Conservation (phyloP, 2,113 vertebrate species). For the Equus quagga region DNA sequence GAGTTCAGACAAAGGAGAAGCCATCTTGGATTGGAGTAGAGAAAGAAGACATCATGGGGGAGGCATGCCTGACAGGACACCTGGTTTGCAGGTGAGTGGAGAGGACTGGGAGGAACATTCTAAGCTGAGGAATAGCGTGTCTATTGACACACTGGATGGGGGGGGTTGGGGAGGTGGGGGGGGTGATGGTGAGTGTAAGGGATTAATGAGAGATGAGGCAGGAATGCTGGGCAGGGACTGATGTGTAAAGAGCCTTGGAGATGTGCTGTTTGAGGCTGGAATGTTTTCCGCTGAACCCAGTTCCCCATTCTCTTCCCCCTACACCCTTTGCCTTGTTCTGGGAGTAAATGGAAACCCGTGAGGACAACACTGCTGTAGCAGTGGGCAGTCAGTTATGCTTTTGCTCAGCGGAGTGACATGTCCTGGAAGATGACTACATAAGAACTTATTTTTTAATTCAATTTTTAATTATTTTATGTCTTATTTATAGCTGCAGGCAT, state of each 20-base stretch:
- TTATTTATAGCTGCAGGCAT: background rate
- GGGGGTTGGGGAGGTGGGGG: fast-evolving
- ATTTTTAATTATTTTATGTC: background rate
- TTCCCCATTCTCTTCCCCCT: too few relatives aligned
- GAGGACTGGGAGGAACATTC: background rate
- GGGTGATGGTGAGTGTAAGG: background rate
- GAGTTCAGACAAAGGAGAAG: background rate
- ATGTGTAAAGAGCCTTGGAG: background rate
- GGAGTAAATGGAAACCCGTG: background rate
- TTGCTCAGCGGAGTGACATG: background rate
- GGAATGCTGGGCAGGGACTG: background rate
- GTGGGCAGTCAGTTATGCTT: background rate
- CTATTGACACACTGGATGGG: background rate
- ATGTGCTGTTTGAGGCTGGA: background rate
- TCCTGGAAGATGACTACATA: background rate
- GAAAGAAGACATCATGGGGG: background rate
- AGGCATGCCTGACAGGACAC: background rate
- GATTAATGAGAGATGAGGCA: background rate
- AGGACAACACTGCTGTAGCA: background rate
- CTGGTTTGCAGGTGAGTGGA: background rate
- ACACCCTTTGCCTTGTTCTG: background rate
- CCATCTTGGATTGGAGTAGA: background rate
- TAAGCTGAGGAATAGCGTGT: background rate
- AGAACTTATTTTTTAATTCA: background rate
- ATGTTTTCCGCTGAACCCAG: too few relatives aligned